These are phyloP conservation scores for Guaruba guarouba DNA, from an alignment of 2,113 vertebrate genomes.

Conservation along the genomic window DNA sequence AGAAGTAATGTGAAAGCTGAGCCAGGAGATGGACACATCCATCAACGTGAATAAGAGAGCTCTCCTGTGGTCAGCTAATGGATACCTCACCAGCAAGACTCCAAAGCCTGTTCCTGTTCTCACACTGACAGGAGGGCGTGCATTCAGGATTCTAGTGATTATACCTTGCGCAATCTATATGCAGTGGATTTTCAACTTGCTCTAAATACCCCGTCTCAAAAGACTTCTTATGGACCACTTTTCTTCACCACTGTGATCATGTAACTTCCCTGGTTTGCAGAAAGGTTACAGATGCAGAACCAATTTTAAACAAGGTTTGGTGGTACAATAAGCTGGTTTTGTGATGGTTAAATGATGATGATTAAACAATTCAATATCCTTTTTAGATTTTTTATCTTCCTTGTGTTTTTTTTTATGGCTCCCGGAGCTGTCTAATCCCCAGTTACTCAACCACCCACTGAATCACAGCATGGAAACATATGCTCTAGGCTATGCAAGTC, in stretches of 20 bases:
- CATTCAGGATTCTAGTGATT: not conserved
- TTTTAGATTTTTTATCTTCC: not conserved
- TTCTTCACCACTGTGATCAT: not conserved
- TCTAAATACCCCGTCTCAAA: not conserved
- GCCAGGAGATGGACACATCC: accelerated
- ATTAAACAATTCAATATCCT: not conserved
- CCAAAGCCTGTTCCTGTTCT: not conserved
- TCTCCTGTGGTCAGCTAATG: not conserved
- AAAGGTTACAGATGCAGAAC: not conserved
- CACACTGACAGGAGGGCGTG: accelerated
- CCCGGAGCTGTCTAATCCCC: not conserved
- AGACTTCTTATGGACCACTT: not conserved
- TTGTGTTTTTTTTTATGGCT: not conserved
- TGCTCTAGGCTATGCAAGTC: not conserved
- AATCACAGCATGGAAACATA: not conserved
- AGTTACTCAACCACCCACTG: not conserved
- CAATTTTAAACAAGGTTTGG: not conserved
- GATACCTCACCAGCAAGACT: not conserved
- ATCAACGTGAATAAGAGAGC: not conserved
- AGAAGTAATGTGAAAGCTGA: not conserved
- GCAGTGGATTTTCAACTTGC: not conserved
- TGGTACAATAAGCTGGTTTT: not conserved
- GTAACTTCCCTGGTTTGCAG: not conserved
- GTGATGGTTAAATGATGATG: not conserved
- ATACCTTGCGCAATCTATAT: not conserved